phyloP scores from a whole-genome alignment of 1,140 invertebrate genomes.

The Formica selysi region DNA sequence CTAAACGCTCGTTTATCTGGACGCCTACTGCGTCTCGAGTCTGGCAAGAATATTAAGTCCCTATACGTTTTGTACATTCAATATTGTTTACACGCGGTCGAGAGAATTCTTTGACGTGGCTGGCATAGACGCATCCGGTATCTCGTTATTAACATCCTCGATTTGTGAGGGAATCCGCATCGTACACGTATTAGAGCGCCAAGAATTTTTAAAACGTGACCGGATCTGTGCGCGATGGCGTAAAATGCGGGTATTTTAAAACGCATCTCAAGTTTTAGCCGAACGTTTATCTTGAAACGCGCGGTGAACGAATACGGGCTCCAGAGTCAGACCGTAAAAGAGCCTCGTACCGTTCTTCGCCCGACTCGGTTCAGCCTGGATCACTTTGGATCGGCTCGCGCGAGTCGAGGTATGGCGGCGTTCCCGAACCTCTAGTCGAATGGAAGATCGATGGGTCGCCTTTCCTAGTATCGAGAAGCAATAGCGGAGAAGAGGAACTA shows the following conservation, averaged over 20 bases:
- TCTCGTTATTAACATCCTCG: neutral
- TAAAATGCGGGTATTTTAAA: slow-evolving; percentile 46
- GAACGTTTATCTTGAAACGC: slow-evolving; percentile 48
- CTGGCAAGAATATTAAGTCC: slow-evolving; percentile 7
- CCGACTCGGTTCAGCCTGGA: slow-evolving; percentile 8
- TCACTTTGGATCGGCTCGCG: neutral
- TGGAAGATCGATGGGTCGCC: slow-evolving; percentile 63
- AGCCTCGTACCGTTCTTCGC: slow-evolving; percentile 16
- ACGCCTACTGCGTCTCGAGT: neutral
- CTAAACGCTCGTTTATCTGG: neutral
- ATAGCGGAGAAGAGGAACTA: slow-evolving; percentile 76
- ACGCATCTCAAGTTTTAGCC: slow-evolving; percentile 18
- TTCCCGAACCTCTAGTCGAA: slow-evolving; percentile 55
- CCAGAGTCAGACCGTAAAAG: slow-evolving; percentile 16
- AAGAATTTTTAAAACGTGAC: slow-evolving; percentile 10
- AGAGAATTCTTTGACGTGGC: slow-evolving; percentile 8
- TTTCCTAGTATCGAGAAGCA: slow-evolving; percentile 65
- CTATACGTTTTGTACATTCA: neutral
- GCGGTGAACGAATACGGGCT: slow-evolving; percentile 43
- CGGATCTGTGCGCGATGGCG: neutral
- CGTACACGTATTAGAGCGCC: too few relatives aligned
- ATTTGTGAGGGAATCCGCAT: neutral
- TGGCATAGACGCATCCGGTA: neutral
- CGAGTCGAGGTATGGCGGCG: slow-evolving; percentile 2
- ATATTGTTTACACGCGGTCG: neutral